Evolutionary conservation across 1,140 invertebrate genomes (phyloP), one percentile per base, ranked within the genome.

Genomic region (Anastrepha obliqua): DNA sequence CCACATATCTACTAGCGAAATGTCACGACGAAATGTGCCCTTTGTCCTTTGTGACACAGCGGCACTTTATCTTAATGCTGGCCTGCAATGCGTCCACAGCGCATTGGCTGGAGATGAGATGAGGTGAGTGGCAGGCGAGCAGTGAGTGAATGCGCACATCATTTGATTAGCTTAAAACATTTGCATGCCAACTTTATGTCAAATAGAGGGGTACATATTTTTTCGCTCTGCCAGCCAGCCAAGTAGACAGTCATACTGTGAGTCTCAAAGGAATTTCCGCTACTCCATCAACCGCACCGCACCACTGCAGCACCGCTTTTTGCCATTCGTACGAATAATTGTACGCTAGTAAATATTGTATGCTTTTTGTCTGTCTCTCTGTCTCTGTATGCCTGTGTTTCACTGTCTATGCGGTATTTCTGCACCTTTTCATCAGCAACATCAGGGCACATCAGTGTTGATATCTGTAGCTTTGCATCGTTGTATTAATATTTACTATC

Each of bases 151-250:
- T 11, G 47, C 9, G 8, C 74, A 81, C 47, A 17, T 20, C 44
- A 81, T 81, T 81, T 81, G 74, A 81, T 81, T 81, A 81, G 74
- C 74, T 81, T 81, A 81, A 81, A 81, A 58, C 74, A 81, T 81
- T 58, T 81, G 74, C 74, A 81, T 81, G 74, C 47, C 74, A 81
- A 81, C 74, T 81, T 81, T 81, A n/a, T 17, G 74, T 51, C 44
- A 55, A 58, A 51, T n/a, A 78, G 3, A 47, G 74, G 42, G 47
- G n/a, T 20, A 20, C 5, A 55, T 67, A 9, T 67, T 67, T 67
- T 67, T 20, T 29, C 47, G 47, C 47, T 62, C 60, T n/a, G n/a
- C n/a, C 13, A 8, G 74, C 74, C 74, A 81, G 67, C 15, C 67
- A 65, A 29, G 42, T 42, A 74, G 67, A 62, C 60, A 62, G 29